Conservation (phyloP, 1,140 invertebrate species). For the Kradibia gibbosae region DNA sequence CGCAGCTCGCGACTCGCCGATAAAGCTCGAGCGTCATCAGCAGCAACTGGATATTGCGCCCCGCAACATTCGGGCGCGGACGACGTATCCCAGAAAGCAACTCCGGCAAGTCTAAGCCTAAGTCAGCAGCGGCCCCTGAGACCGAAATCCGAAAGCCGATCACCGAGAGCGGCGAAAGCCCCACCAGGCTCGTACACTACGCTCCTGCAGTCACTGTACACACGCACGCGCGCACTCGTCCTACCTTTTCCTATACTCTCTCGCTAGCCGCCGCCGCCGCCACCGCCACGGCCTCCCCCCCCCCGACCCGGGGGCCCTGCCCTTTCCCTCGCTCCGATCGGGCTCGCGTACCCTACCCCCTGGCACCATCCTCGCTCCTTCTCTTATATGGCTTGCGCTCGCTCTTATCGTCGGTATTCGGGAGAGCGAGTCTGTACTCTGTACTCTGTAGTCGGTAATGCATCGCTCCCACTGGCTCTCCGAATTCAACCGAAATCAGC, state of each 20-base stretch:
- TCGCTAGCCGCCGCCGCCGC: neutral
- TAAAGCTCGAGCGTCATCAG: neutral
- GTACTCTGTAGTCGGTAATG: no score
- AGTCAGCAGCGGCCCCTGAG: no score
- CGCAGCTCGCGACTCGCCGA: neutral
- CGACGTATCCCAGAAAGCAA: neutral
- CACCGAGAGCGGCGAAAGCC: neutral
- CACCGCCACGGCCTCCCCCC: no score
- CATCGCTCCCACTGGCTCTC: neutral
- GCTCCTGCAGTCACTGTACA: neutral
- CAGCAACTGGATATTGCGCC: neutral
- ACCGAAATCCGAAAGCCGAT: neutral
- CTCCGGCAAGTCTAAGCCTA: neutral
- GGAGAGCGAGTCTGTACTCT: no score
- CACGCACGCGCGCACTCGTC: neutral
- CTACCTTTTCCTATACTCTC: conserved; percentile 1
- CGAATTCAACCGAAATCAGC: neutral
- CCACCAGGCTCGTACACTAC: neutral
- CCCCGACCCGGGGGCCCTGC: neutral
- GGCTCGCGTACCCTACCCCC: no score
- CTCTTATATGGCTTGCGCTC: no score
- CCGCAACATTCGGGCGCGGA: conserved; percentile 7
- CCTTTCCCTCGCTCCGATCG: neutral
- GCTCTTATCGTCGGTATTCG: no score
- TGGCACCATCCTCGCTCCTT: no score